Evolutionary conservation across 2,888 invertebrate species (phyloP).

Genomic region (Digitonthophagus gazella): DNA sequence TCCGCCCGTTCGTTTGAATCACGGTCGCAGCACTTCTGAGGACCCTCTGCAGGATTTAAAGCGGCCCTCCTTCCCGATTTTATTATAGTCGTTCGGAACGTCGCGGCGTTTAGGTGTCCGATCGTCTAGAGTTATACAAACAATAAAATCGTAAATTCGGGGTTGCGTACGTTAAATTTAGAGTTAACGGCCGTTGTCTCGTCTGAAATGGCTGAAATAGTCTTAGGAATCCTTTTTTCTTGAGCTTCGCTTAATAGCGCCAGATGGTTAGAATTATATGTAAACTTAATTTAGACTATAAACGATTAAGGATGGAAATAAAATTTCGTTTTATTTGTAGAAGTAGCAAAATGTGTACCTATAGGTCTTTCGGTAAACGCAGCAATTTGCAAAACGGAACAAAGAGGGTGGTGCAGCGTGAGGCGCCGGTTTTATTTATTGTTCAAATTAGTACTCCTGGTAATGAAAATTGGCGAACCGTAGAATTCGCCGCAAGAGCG

Average conservation of each 20-base stretch:
- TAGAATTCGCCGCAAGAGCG: background rate
- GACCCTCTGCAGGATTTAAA: background rate
- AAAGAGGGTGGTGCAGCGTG: background rate
- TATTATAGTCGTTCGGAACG: background rate
- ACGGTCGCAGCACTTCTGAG: background rate
- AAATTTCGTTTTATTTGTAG: too few species aligned
- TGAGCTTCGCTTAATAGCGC: too few species aligned
- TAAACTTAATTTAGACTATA: too few species aligned
- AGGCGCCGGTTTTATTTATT: background rate
- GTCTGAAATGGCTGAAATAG: background rate
- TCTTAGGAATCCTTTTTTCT: background rate
- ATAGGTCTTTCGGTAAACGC: background rate
- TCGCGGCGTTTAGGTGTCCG: background rate
- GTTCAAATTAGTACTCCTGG: background rate
- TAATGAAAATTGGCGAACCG: background rate
- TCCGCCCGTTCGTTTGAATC: constrained; percentile 9
- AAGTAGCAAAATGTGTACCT: too few species aligned
- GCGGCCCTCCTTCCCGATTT: background rate
- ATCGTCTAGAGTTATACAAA: background rate
- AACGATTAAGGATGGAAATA: too few species aligned
- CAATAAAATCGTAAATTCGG: background rate
- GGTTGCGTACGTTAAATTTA: background rate
- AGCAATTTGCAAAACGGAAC: background rate
- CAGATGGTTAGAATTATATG: too few species aligned
- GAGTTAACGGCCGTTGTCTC: background rate